A percentile compares a stretch with the other conserved stretches of the same genome.
Conservation (phyloP, 2,888 invertebrate species). For the Torymus tubicola region DNA sequence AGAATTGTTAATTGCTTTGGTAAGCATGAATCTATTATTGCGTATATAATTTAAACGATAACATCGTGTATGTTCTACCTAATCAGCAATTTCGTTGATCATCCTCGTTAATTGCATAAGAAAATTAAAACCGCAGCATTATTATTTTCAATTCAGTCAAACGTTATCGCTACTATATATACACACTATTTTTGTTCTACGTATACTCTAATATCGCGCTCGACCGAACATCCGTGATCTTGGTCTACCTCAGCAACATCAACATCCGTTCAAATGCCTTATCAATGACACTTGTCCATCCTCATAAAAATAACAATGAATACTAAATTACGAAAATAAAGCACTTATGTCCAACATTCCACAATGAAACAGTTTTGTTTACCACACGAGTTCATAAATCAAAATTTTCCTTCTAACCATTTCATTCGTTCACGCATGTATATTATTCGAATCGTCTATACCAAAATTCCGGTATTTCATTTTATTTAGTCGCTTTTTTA, state of each 20-base stretch:
- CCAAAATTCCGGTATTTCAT: no score
- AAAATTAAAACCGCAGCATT: conserved; percentile 18
- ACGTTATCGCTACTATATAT: neutral
- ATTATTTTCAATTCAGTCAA: neutral
- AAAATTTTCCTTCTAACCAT: no score
- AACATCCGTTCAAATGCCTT: conserved; percentile 19
- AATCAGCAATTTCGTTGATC: conserved; percentile 6
- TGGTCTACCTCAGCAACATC: conserved; percentile 37
- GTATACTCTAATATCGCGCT: neutral
- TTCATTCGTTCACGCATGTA: no score
- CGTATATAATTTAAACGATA: conserved; percentile 7
- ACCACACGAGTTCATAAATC: no score
- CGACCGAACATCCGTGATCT: conserved; percentile 18
- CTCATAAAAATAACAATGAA: neutral
- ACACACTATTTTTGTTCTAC: no score
- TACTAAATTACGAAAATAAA: neutral
- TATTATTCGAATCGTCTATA: no score
- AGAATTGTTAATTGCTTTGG: neutral
- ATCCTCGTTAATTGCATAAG: conserved; percentile 29
- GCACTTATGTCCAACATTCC: neutral
- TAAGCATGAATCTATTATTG: neutral
- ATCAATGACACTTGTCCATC: conserved; percentile 26
- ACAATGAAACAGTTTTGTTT: no score
- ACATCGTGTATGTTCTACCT: neutral
- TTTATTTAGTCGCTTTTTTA: no score